Conservation (phyloP, 2,797 vertebrate species). For the Malacoraja senta region DNA sequence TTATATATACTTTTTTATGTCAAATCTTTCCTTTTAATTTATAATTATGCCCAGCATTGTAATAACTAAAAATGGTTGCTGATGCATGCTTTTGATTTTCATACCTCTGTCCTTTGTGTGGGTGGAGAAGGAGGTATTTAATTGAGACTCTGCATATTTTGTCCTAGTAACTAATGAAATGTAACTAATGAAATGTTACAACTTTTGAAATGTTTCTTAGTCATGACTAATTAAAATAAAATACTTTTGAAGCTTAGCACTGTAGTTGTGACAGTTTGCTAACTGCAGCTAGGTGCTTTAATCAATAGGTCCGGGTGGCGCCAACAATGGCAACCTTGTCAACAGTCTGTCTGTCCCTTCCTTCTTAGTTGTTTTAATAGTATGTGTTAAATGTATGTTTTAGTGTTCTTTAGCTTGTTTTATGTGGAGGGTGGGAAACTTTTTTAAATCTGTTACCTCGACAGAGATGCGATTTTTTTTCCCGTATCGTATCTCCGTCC, state of each 20-base stretch:
- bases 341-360: no score
- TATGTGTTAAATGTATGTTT: no score
- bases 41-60: no score
- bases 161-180: neutral
- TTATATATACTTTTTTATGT: neutral
- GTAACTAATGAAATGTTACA: neutral
- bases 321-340: no score
- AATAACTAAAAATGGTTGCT: neutral
- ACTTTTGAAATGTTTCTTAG: neutral
- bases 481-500: no score
- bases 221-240: neutral
- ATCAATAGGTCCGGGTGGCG: neutral
- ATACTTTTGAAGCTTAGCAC: neutral
- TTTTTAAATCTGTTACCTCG: no score
- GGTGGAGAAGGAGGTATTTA: neutral
- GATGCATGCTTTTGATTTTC: neutral
- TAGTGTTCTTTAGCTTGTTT: no score
- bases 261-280: no score
- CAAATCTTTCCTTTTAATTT: neutral
- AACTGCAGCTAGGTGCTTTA: neutral
- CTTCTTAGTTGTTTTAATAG: no score
- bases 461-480: no score
- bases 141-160: neutral
- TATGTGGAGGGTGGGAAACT: no score
- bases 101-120: neutral